Evolutionary conservation across 2,888 invertebrate genomes (phyloP).

Genomic region (Vandiemenella viatica): DNA sequence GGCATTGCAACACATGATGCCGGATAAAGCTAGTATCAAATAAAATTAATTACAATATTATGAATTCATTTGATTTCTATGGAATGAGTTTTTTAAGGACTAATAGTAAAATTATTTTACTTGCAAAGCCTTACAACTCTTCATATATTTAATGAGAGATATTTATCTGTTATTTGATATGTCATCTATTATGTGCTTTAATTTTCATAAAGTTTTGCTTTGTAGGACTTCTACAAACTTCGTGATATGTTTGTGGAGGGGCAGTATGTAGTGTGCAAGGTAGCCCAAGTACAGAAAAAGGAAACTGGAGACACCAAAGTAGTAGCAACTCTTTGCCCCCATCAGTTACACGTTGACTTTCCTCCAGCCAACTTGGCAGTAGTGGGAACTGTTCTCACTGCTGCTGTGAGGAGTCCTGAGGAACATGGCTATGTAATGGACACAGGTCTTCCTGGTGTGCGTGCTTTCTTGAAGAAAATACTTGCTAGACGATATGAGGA

Average conservation of each 20-base stretch:
- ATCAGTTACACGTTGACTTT: neutral
- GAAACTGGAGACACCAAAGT: neutral
- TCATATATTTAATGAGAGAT: too few species aligned
- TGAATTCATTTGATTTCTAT: too few species aligned
- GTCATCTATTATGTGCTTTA: neutral
- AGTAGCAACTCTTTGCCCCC: neutral
- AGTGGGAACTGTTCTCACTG: slow-evolving; percentile 30
- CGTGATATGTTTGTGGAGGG: neutral
- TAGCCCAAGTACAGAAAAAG: neutral
- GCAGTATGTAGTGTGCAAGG: neutral
- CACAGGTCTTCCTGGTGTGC: slow-evolving; percentile 53
- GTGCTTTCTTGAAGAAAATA: slow-evolving; percentile 52
- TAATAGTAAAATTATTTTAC: too few species aligned
- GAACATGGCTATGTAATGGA: slow-evolving; percentile 78
- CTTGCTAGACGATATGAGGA: slow-evolving; percentile 38
- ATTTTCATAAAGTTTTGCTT: neutral
- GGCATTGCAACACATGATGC: too few species aligned
- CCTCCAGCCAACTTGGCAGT: neutral
- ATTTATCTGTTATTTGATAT: neutral
- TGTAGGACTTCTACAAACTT: neutral
- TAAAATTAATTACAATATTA: too few species aligned
- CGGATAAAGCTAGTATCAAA: too few species aligned
- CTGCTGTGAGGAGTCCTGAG: slow-evolving; percentile 56
- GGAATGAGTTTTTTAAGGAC: too few species aligned
- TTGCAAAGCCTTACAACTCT: too few species aligned